phyloP scores from a whole-genome alignment of 2,797 vertebrate genomes.

The Centroberyx gerrardi region DNA sequence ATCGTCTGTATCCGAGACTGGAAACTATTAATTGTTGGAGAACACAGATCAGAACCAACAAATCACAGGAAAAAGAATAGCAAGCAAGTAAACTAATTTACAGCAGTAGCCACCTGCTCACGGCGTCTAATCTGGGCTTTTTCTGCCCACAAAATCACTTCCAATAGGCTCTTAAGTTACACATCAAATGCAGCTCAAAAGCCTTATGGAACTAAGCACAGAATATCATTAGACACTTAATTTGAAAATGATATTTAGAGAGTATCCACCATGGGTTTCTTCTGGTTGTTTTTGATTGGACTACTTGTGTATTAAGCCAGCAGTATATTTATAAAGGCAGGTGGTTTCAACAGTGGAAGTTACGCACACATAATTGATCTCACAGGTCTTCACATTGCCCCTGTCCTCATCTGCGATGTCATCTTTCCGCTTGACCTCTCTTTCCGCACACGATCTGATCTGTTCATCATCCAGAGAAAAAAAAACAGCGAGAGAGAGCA shows the following conservation, averaged over 20 bases:
- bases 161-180: constrained; percentile 2
- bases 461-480: constrained; percentile 63
- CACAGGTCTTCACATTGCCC: constrained; percentile 96
- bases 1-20: not conserved
- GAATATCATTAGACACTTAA: not conserved
- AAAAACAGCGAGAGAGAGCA: not conserved
- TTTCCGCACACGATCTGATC: constrained; percentile 93
- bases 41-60: not conserved
- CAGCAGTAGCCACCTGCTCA: not conserved
- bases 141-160: not conserved
- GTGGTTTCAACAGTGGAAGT: not conserved
- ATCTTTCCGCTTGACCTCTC: constrained; percentile 91
- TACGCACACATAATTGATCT: constrained; percentile 97
- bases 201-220: not conserved
- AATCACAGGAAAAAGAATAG: not conserved
- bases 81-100: not conserved
- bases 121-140: not conserved
- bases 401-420: constrained; percentile 96
- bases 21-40: not conserved
- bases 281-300: constrained; percentile 1
- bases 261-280: constrained; percentile 1
- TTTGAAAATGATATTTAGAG: constrained; percentile 10
- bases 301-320: constrained; percentile 10
- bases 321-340: not conserved
- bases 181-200: constrained; percentile 23